phyloP scores from a whole-genome alignment of 2,113 vertebrate genomes.

The Sceloporus undulatus region DNA sequence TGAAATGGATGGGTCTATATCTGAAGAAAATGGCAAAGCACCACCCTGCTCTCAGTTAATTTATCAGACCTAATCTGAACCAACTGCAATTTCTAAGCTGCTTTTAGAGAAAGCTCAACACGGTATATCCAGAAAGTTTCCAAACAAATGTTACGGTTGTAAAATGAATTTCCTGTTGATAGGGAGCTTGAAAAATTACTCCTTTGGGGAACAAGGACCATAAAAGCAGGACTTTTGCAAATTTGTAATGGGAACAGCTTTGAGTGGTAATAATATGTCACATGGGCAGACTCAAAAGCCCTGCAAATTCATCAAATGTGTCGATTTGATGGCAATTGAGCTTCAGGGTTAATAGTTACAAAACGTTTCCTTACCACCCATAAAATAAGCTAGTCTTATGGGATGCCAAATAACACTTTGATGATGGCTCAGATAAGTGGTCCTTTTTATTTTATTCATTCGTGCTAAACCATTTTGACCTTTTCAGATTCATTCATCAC shows the following conservation, averaged over 20 bases:
- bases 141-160: neutral
- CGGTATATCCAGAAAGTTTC: neutral
- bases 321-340: neutral
- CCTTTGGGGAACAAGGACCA: neutral
- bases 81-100: neutral
- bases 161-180: neutral
- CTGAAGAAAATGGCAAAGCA: neutral
- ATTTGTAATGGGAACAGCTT: neutral
- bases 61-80: neutral
- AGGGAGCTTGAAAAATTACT: neutral
- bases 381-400: neutral
- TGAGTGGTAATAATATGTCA: neutral
- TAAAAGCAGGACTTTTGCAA: neutral
- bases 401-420: neutral
- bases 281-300: neutral
- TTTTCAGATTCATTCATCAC: neutral
- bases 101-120: neutral
- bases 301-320: neutral
- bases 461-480: conserved; percentile 3
- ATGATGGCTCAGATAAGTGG: neutral
- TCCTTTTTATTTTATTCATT: conserved; percentile 1
- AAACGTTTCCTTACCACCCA: neutral
- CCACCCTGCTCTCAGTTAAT: neutral
- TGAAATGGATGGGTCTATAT: too few relatives aligned
- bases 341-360: neutral